Base-by-base conservation (phyloP, 2,113 vertebrate species). In the Engraulis encrasicolus region DNA sequence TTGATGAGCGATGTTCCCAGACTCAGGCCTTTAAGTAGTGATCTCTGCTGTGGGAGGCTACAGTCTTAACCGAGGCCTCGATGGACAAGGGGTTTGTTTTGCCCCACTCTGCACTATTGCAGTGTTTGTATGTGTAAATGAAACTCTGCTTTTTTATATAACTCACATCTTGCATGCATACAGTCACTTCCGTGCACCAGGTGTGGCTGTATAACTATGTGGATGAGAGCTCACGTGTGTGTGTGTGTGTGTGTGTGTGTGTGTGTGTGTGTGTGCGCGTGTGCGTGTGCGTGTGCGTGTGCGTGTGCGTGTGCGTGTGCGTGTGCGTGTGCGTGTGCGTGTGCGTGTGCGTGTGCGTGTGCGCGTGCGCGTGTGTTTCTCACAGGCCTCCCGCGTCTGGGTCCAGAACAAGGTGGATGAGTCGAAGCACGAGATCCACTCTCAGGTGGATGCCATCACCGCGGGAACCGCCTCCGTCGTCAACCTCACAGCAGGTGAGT, bases 341-440 rank as follows among this genome's bases (percentile, higher is more conserved):
- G 31, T 12, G 15, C 58, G 3, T 66, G 58, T 31, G 58, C n/a
- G 27, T 66, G n/a, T 11, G 31, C 23, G 34, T 23, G 27, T 34
- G 66, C 66, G 31, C 31, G 12, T 27, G 23, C 66, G 15, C 66
- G 12, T 31, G 1, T 11, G 11, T 31, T 3, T 15, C 27, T 74
- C 31, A 34, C 88, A 99, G 98, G 99, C 98, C 5, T 99, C 99
- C 78, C 96, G 98, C 89, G 97, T 99, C 71, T 99, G 99, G 99
- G 96, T 99, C 92, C 98, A 98, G 94, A 99, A 99, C 95, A 99
- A 99, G 93, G 97, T 99, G 84, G 99, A 99, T 83, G 98, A 99
- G 92, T 99, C 99, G 85, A 99, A 99, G 92, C 99, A 99, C 27
- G 99, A 99, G 94, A 99, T 99, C 90, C 99, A 99, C 93, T 99